These are phyloP conservation scores for Sinocyclocheilus maitianheensis DNA, from an alignment of 2,113 vertebrate species.

Conservation along the genomic window DNA sequence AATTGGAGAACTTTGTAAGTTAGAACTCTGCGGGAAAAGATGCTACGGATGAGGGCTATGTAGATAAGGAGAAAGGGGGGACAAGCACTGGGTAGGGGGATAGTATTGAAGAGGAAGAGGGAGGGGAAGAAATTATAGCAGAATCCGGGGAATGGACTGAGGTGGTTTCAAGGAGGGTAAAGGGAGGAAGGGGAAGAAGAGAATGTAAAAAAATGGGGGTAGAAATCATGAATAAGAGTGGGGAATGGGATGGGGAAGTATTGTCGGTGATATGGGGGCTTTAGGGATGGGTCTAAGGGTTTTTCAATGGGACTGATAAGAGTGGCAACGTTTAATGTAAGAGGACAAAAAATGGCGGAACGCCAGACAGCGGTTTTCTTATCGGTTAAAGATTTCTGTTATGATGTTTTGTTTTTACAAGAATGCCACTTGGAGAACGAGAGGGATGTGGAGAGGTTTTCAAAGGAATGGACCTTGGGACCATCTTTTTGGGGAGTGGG, in stretches of 20 bases:
- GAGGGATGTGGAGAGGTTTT: neutral
- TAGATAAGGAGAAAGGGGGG: neutral
- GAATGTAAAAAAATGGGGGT: neutral
- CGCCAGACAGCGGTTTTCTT: neutral
- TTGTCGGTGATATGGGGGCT: neutral
- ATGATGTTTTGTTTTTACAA: constrained; percentile 4
- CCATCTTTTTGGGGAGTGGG: neutral
- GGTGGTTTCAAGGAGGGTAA: neutral
- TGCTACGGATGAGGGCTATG: neutral
- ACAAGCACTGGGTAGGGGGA: no score
- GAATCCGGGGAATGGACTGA: neutral
- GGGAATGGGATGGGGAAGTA: neutral
- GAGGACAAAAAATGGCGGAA: neutral
- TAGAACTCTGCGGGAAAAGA: neutral
- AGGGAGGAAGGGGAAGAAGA: neutral
- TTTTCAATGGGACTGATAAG: neutral
- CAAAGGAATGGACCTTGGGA: neutral
- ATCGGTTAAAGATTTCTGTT: neutral
- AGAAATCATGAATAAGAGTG: neutral
- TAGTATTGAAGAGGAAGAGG: neutral
- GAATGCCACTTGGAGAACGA: neutral
- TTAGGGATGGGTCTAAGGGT: no score
- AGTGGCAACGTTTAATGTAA: neutral
- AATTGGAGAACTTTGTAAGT: neutral
- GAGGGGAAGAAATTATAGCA: neutral